These are phyloP conservation scores for Drepana falcataria DNA, from an alignment of 2,888 invertebrate genomes.

Conservation along the genomic window DNA sequence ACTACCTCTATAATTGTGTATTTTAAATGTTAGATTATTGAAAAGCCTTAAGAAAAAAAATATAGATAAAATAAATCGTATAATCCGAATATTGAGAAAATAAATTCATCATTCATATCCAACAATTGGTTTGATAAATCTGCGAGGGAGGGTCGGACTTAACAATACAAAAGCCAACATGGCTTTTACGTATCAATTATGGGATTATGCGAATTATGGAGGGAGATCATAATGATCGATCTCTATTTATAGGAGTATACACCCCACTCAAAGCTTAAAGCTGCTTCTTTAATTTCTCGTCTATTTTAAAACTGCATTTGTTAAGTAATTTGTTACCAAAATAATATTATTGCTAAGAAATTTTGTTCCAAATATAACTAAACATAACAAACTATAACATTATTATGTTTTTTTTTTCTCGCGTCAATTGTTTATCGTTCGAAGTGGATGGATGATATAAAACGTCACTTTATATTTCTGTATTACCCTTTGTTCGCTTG, in stretches of 20 bases:
- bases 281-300: background rate
- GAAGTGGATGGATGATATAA: no score
- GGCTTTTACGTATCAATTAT: constrained; percentile 69
- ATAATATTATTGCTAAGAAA: no score
- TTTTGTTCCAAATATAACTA: no score
- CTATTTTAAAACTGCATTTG: background rate
- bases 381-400: no score
- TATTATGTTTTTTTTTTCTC: no score
- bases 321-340: no score
- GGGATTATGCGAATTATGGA: constrained; percentile 63
- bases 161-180: constrained; percentile 54
- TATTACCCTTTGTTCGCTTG: no score
- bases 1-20: no score
- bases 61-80: background rate
- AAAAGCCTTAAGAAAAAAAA: background rate
- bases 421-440: no score
- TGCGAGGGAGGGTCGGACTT: constrained; percentile 47
- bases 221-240: constrained; percentile 64
- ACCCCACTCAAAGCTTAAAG: background rate
- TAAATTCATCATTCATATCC: constrained; percentile 64
- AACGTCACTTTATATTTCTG: no score
- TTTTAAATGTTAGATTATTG: no score
- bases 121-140: constrained; percentile 63
- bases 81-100: background rate
- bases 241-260: constrained; percentile 43